Base-by-base conservation (phyloP, 1,140 invertebrate genomes). In the Philotrypesis tridentata region DNA sequence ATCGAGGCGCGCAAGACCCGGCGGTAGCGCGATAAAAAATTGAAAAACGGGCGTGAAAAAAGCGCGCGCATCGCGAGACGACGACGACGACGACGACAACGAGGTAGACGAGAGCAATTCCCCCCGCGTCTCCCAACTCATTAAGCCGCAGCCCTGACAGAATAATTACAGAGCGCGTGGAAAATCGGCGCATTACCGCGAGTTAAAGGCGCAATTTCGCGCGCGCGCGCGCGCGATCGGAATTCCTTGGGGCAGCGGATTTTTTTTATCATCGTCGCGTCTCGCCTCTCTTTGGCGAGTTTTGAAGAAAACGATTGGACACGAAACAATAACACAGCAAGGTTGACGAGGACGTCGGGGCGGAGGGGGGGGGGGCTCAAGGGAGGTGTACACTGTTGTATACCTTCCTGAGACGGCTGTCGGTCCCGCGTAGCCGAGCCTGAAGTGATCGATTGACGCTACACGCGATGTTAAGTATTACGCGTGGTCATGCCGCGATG, bases 361-460 rank as follows among this genome's bases (percentile, higher is more conserved):
- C n/a, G n/a, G n/a, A n/a, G n/a, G n/a, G n/a, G n/a, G n/a, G n/a
- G n/a, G n/a, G n/a, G n/a, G n/a, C 8, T 12, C 12, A 21, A 9
- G 67, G 31, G 67, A 70, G 67, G 67, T 27, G 48, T 72, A n/a
- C n/a, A n/a, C n/a, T n/a, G n/a, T n/a, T n/a, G n/a, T n/a, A n/a
- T n/a, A 73, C 68, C 71, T 72, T 80, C 68, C 68, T 17, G 60
- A 65, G 79, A 23, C 48, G 60, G 55, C 79, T 74, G 79, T 80
- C 79, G 70, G 33, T 17, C 2, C 4, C 78, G 37, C 33, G n/a
- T n/a, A n/a, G n/a, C 61, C 78, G 79, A 81, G 72, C 65, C n/a
- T 55, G 43, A 82, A 71, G 65, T 82, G 80, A 82, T 82, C 73
- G 80, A 82, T 82, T 82, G 80, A 82, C 67, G 80, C 43, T 76